Base-by-base conservation (phyloP, 2,113 vertebrate species). In the Lepisosteus osseus region DNA sequence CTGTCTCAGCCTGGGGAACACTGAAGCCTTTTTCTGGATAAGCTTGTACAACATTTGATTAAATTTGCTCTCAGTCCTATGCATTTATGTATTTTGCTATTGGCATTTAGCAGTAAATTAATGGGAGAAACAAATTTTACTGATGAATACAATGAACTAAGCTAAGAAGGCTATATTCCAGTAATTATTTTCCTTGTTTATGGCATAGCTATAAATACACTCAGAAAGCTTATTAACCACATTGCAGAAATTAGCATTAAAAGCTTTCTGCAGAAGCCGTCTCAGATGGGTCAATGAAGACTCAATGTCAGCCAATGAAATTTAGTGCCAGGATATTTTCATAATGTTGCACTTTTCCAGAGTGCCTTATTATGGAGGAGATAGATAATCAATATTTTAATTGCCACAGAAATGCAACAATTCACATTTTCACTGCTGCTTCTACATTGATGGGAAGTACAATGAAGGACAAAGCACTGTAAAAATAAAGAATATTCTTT, bases 321-420 rank as follows among this genome's bases (percentile, higher is more conserved):
- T 73, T 74, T 61, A 59, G 51, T 40, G 74, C 54, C 13, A 3
- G 54, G 43, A 40, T 7, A 54, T 63, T 67, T 61, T 67, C 3
- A 62, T 71, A 71, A 76, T 47, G 61, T 68, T 68, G 64, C 69
- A 61, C 55, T 70, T 77, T 75, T 68, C 41, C 55, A 61, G 14
- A 15, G 42, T 62, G 73, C 17, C 70, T 76, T 76, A 74, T 78
- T 76, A 80, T 69, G 54, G 65, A 54, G n/a, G n/a, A 40, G 62
- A 43, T 74, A 73, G 45, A 67, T 73, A 78, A 79, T 78, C 76
- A 71, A 76, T 74, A 77, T 61, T 73, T 75, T 71, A 78, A 75
- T 64, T 73, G 72, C 61, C 44, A 55, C 40, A 72, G 54, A 40
- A 61, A 56, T n/a, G 63, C 54, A 68, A 56, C 64, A 45, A 47